Evolutionary conservation across 2,888 invertebrate genomes (phyloP).

Genomic region (Cheilosia urbana): DNA sequence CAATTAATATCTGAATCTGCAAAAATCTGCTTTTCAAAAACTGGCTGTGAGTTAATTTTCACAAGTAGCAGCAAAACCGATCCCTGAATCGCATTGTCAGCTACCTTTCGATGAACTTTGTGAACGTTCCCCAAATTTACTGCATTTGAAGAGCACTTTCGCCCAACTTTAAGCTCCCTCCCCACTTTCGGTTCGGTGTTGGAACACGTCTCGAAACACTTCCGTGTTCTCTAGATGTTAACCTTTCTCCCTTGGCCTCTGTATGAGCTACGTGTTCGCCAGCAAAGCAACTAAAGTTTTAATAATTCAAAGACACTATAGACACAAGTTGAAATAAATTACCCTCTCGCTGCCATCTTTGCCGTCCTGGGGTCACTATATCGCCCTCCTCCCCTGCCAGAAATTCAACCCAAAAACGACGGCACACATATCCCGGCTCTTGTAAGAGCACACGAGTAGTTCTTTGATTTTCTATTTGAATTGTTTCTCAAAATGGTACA

Average conservation of each 20-base stretch:
- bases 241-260: not conserved
- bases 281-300: slow-evolving; percentile 52
- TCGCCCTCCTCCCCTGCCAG: not conserved
- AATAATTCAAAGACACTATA: slow-evolving; percentile 65
- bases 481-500: slow-evolving; percentile 67
- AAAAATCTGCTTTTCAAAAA: too few relatives aligned
- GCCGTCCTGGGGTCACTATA: slow-evolving; percentile 13
- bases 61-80: too few relatives aligned
- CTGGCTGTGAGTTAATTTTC: too few relatives aligned
- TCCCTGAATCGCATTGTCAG: too few relatives aligned
- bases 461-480: slow-evolving; percentile 76
- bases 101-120: too few relatives aligned
- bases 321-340: slow-evolving; percentile 60
- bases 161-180: not conserved
- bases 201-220: slow-evolving; percentile 24
- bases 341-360: slow-evolving; percentile 63
- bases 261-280: slow-evolving; percentile 21
- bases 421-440: not conserved
- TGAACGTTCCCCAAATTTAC: too few relatives aligned
- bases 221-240: slow-evolving; percentile 54
- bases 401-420: slow-evolving; percentile 11
- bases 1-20: too few relatives aligned
- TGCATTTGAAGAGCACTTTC: too few relatives aligned
- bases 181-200: not conserved
- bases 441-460: slow-evolving; percentile 54